Evolutionary conservation across 2,797 vertebrate genomes (phyloP).

Genomic region (Myotis findleyi): DNA sequence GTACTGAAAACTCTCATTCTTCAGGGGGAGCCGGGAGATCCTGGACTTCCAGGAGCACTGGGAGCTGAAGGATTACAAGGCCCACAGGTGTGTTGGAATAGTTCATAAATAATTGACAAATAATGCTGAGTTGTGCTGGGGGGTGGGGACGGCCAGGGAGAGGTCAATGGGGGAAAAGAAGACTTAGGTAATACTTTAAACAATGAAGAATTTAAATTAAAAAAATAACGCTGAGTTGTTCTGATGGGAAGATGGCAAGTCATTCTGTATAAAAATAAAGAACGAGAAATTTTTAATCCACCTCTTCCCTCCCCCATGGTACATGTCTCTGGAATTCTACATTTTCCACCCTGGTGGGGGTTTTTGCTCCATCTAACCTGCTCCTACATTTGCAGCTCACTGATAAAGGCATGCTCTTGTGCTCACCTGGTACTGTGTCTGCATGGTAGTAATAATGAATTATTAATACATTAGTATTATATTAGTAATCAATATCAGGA

Average conservation of each 20-base stretch:
- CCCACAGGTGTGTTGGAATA: conserved; percentile 67
- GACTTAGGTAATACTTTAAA: no score
- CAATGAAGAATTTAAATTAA: no score
- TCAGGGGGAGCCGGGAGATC: conserved; percentile 62
- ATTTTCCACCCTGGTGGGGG: not conserved
- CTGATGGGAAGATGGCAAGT: not conserved
- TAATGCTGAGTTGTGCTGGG: not conserved
- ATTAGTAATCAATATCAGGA: not conserved
- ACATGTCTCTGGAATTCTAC: not conserved
- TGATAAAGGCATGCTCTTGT: not conserved
- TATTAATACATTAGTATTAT: not conserved
- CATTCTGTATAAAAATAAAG: not conserved
- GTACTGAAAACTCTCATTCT: not conserved
- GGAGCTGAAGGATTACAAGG: conserved; percentile 73
- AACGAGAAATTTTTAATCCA: not conserved
- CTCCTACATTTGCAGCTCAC: not conserved
- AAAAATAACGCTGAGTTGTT: not conserved
- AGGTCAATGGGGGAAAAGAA: no score
- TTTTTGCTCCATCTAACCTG: not conserved
- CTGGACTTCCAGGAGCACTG: conserved; percentile 49
- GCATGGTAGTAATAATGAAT: not conserved
- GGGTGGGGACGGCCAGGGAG: no score
- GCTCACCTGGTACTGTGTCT: not conserved
- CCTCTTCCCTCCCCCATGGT: fast-evolving
- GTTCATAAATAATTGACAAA: not conserved